Percentiles rank a stretch among this genome's conserved stretches.
Evolutionary conservation across 2,113 vertebrate genomes (phyloP).

Genomic region (Emydocephalus ijimae): DNA sequence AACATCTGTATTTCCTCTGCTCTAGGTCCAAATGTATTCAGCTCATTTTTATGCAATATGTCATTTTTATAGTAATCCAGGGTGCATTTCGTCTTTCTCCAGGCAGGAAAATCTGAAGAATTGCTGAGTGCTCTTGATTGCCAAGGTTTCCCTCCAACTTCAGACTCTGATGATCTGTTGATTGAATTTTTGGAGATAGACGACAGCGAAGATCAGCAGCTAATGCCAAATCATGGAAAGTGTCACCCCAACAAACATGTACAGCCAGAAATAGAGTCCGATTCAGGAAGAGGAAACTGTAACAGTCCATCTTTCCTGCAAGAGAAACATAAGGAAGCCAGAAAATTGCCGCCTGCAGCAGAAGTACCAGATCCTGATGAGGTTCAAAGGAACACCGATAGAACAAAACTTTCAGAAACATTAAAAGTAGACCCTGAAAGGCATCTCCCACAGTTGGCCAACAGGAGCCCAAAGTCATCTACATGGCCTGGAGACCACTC

Average conservation of each 20-base stretch:
- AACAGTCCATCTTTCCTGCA: slow-evolving; percentile 85
- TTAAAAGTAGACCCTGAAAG: slow-evolving; percentile 23
- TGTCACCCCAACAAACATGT: slow-evolving; percentile 48
- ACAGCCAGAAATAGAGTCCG: slow-evolving; percentile 77
- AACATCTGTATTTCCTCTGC: neutral
- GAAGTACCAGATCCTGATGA: slow-evolving; percentile 41
- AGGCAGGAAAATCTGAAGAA: slow-evolving; percentile 86
- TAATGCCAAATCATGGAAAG: slow-evolving; percentile 69
- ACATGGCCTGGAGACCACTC: slow-evolving; percentile 75
- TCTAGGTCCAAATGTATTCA: neutral
- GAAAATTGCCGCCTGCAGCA: slow-evolving; percentile 15
- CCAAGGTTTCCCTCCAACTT: slow-evolving; percentile 81
- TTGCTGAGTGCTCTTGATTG: slow-evolving; percentile 80
- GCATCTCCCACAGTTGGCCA: slow-evolving; percentile 37
- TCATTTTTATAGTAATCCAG: neutral
- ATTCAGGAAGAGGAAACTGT: slow-evolving; percentile 87
- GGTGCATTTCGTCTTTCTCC: slow-evolving; percentile 7
- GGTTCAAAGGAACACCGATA: slow-evolving; percentile 45
- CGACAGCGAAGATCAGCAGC: slow-evolving; percentile 75
- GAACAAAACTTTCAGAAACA: slow-evolving; percentile 28
- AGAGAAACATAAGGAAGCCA: slow-evolving; percentile 71
- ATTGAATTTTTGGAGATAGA: slow-evolving; percentile 89
- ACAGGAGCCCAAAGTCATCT: slow-evolving; percentile 60
- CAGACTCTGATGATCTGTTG: slow-evolving; percentile 83
- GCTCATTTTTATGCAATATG: neutral